Conservation (phyloP, 1,140 invertebrate species). For the Trachymyrmex cornetzi region DNA sequence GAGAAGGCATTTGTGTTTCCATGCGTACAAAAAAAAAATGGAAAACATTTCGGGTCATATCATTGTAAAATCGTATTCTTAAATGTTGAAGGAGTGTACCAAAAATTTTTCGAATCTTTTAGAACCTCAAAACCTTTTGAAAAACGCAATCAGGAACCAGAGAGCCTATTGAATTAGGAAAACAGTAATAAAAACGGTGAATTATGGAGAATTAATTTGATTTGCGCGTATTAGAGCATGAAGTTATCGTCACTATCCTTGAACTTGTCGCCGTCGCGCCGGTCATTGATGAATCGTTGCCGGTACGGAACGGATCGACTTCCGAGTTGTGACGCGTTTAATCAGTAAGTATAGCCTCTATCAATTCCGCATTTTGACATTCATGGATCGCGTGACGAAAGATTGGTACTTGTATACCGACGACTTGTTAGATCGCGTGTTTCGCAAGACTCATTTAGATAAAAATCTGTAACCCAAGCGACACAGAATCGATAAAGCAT, state of each 20-base stretch:
- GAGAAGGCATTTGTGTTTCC: too few species aligned
- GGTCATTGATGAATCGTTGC: background rate
- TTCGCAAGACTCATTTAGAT: background rate
- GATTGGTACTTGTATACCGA: background rate
- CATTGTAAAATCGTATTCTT: too few species aligned
- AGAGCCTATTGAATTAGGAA: too few species aligned
- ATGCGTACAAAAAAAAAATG: too few species aligned
- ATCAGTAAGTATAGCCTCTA: background rate
- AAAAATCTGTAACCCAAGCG: background rate
- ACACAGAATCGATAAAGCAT: background rate
- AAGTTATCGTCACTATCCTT: background rate
- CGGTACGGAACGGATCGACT: conserved; percentile 1
- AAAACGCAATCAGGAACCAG: too few species aligned
- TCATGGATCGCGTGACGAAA: background rate
- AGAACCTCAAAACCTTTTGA: too few species aligned
- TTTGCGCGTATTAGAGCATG: background rate
- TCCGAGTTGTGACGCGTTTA: background rate
- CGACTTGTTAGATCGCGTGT: background rate
- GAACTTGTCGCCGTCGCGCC: background rate
- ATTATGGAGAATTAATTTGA: background rate
- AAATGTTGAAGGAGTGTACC: too few species aligned
- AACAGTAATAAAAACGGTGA: too few species aligned
- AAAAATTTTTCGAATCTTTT: too few species aligned
- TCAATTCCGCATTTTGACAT: background rate
- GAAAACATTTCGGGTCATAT: too few species aligned